Conservation (phyloP, 2,888 invertebrate species). For the Saturnia pavonia region DNA sequence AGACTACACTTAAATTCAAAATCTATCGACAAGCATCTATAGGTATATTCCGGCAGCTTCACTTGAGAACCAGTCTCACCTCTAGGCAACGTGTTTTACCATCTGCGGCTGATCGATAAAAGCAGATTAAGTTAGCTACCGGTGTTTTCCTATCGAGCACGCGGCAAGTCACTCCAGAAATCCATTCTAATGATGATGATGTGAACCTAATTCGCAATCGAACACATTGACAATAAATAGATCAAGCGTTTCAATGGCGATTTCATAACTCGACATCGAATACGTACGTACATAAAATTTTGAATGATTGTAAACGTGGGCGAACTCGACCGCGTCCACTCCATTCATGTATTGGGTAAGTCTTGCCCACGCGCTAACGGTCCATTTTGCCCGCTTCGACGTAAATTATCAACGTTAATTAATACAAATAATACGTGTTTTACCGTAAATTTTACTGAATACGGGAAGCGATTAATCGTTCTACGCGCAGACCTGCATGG, state of each 20-base stretch:
- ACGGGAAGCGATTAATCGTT: conserved; percentile 29
- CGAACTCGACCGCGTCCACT: conserved; percentile 61
- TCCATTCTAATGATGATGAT: not conserved
- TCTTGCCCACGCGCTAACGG: conserved; percentile 71
- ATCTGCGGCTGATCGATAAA: too few relatives aligned
- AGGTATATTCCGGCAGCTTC: too few relatives aligned
- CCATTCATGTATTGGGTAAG: conserved; percentile 79
- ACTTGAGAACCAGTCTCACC: too few relatives aligned
- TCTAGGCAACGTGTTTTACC: too few relatives aligned
- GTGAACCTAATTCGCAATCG: not conserved
- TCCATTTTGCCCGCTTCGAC: conserved; percentile 47
- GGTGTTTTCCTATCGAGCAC: not conserved
- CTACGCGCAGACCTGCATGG: not conserved
- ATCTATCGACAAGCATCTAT: too few relatives aligned
- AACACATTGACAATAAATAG: conserved; percentile 8
- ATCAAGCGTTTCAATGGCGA: conserved; percentile 11
- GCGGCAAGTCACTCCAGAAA: not conserved
- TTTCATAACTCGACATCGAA: not conserved
- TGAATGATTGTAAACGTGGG: conserved; percentile 71
- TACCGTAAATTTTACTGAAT: conserved; percentile 61
- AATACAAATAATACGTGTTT: conserved; percentile 59
- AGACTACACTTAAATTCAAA: too few relatives aligned
- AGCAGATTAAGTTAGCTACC: not conserved
- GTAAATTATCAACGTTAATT: conserved; percentile 72
- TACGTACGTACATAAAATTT: conserved; percentile 59